Percentiles rank a stretch among this genome's conserved stretches.
phyloP scores from a whole-genome alignment of 2,888 invertebrate species.

The Mystacides longicornis region DNA sequence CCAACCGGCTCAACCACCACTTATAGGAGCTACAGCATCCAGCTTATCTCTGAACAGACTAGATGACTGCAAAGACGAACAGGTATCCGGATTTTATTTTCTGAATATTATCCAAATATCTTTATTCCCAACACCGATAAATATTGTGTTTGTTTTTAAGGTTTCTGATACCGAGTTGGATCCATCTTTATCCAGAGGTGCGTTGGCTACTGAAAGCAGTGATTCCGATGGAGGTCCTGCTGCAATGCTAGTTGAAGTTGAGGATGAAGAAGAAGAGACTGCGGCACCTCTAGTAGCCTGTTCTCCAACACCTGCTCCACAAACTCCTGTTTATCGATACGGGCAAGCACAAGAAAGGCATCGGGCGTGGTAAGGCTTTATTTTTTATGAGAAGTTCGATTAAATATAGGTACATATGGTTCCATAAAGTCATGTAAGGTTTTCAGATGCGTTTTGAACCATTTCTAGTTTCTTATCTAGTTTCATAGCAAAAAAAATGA shows the following conservation, averaged over 20 bases:
- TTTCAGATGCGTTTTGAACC: no score
- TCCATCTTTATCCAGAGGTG: conserved; percentile 5
- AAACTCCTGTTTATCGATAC: conserved; percentile 67
- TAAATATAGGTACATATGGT: no score
- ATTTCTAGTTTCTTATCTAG: no score
- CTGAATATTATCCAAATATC: not conserved
- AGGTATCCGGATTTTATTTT: conserved; percentile 2
- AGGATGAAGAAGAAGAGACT: conserved; percentile 72
- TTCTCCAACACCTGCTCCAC: conserved; percentile 54
- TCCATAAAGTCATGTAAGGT: no score
- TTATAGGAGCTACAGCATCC: conserved; percentile 58
- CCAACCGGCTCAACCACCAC: conserved; percentile 38
- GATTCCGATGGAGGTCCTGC: conserved; percentile 53
- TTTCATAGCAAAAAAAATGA: no score
- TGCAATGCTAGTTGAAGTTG: conserved; percentile 73
- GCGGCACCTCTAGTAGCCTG: conserved; percentile 64
- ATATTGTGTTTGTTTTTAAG: not conserved
- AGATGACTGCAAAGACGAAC: conserved; percentile 42
- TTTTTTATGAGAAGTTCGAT: no score
- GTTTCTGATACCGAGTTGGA: conserved; percentile 13
- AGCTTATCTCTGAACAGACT: conserved; percentile 67
- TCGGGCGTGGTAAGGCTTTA: conserved; percentile 43
- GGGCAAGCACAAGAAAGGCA: conserved; percentile 48
- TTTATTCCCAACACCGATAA: not conserved
- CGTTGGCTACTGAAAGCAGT: conserved; percentile 29